Percentiles rank a stretch among this genome's conserved stretches.
Conservation (phyloP, 2,888 invertebrate genomes). For the Endomychus coccineus region DNA sequence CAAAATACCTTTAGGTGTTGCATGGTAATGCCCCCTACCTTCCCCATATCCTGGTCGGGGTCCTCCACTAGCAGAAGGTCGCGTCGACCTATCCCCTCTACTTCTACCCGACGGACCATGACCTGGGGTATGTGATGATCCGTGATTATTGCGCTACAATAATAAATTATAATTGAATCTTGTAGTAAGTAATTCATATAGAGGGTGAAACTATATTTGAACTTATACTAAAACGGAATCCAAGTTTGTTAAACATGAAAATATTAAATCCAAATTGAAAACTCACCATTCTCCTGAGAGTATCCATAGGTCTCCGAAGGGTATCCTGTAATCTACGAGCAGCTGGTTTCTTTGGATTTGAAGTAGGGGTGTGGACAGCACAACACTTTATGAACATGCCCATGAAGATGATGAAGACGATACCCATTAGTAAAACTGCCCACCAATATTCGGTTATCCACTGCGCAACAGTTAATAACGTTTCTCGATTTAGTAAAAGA, state of each 20-base stretch:
- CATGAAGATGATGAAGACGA: constrained; percentile 91
- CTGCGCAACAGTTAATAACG: constrained; percentile 77
- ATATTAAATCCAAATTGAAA: background rate
- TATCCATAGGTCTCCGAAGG: constrained; percentile 83
- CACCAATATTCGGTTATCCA: constrained; percentile 97
- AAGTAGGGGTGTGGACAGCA: constrained; percentile 98
- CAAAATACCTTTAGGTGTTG: constrained; percentile 58
- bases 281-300: constrained; percentile 76
- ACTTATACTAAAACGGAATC: constrained; percentile 2
- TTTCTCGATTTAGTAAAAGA: constrained; percentile 84
- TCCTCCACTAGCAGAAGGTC: constrained; percentile 47
- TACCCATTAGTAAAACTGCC: constrained; percentile 85
- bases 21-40: constrained; percentile 61
- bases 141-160: constrained; percentile 42
- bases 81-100: constrained; percentile 35
- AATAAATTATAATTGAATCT: background rate
- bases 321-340: constrained; percentile 91
- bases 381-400: constrained; percentile 98
- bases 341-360: constrained; percentile 95
- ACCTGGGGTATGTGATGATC: constrained; percentile 24
- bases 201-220: background rate
- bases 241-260: background rate
- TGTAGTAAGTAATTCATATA: background rate
- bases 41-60: constrained; percentile 65
- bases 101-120: constrained; percentile 40